Base-by-base conservation (phyloP, 2,888 invertebrate species). In the Selenia dentaria region DNA sequence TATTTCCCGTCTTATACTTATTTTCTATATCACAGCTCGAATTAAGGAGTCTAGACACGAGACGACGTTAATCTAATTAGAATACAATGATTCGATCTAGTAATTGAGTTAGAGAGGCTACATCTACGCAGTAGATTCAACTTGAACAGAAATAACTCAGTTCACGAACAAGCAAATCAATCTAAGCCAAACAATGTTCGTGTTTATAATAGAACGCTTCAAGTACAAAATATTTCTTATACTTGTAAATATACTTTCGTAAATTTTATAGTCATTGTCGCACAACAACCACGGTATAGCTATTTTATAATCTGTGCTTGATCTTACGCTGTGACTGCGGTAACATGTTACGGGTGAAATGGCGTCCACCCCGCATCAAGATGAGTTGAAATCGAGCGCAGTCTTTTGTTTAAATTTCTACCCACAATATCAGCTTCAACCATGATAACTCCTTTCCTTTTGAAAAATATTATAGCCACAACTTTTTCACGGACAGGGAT, bases 51-150 rank as follows among this genome's bases (percentile, higher is more conserved):
- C 33, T 33, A 33, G 33, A 33, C 24, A 24, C 8, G 14, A 10
- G 3, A 20, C 14, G 6, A n/a, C 9, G 4, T 25, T 24, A 38
- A 47, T 27, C 20, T 10, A 9, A 27, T 37, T 41, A 41, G 18
- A 33, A 22, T 33, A 27, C 14, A 10, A 29, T 36, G 13, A 41
- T 50, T 26, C 27, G 26, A 49, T 49, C 31, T 10, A 33, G 13
- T 34, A 41, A 41, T 41, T 34, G 28, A 41, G 28, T 41, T 41
- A 41, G 2, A 6, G 13, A 28, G 6, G 25, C 18, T 9, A 6
- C 28, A 26, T 26, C 26, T 9, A 22, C 37, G 16, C 28, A 27
- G n/a, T 11, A 37, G 8, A 24, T 31, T 2, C 12, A 2, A 2
- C 10, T 6, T 3, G 16, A 14, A 11, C n/a, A 16, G 26, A 18